These are phyloP conservation scores for Torymus aiolomorphi DNA, from an alignment of 2,888 invertebrate genomes.

Conservation along the genomic window DNA sequence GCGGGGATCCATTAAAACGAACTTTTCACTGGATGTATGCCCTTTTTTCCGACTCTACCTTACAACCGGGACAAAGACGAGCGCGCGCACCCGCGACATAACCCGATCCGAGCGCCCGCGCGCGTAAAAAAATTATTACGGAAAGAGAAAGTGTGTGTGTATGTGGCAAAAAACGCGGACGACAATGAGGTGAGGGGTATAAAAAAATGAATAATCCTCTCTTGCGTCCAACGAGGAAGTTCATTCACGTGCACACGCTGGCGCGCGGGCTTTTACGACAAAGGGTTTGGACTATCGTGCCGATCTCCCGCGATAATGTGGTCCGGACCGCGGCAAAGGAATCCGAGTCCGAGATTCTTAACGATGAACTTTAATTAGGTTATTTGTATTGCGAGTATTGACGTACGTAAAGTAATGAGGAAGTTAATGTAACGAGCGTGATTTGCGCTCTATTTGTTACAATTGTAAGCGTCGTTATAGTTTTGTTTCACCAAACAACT, in stretches of 20 bases:
- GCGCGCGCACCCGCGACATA: no score
- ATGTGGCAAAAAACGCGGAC: constrained; percentile 22
- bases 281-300: constrained; percentile 18
- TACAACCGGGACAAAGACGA: constrained; percentile 24
- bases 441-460: no score
- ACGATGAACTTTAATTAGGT: background rate
- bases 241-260: constrained; percentile 16
- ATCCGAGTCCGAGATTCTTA: constrained; percentile 12
- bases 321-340: background rate
- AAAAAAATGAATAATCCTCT: constrained; percentile 22
- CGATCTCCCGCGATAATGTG: constrained; percentile 6
- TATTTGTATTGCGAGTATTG: no score
- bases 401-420: no score
- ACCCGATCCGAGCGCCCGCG: background rate
- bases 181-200: background rate
- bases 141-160: constrained; percentile 39
- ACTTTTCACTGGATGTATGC: constrained; percentile 21
- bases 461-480: no score
- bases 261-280: constrained; percentile 3
- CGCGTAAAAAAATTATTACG: constrained; percentile 17
- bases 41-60: constrained; percentile 45
- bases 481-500: no score
- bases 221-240: constrained; percentile 47
- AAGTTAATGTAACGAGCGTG: no score
- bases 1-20: background rate